A percentile compares a stretch with the other conserved stretches of the same genome.
These are phyloP conservation scores for Rhyacophila brunnea DNA, from an alignment of 1,140 invertebrate species.

Conservation along the genomic window DNA sequence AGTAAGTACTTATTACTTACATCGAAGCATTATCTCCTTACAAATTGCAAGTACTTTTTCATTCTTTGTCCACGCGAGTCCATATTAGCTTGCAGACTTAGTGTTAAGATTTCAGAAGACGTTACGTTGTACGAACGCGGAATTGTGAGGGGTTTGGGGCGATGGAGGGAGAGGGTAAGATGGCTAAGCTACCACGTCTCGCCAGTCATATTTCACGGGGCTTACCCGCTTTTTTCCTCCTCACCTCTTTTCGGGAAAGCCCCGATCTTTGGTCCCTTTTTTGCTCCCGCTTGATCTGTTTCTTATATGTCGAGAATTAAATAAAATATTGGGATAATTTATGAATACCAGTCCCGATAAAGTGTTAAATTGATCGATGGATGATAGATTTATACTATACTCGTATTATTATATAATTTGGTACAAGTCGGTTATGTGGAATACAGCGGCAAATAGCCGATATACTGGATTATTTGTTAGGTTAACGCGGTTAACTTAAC, in stretches of 20 bases:
- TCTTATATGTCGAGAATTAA: slow-evolving; percentile 13
- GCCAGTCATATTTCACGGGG: slow-evolving; percentile 33
- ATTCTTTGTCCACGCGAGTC: neutral
- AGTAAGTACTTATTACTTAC: too few relatives aligned
- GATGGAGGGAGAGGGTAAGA: neutral
- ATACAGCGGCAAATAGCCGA: too few relatives aligned
- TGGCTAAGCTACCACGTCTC: slow-evolving; percentile 31
- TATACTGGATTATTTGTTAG: too few relatives aligned
- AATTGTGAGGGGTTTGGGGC: neutral
- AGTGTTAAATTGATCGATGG: too few relatives aligned
- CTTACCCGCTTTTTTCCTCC: slow-evolving; percentile 22
- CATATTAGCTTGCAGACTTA: neutral
- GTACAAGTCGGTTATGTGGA: too few relatives aligned
- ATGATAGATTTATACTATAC: too few relatives aligned
- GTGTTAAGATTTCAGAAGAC: neutral
- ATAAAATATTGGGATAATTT: slow-evolving; percentile 12
- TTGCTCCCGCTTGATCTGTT: slow-evolving; percentile 22
- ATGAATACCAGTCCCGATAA: slow-evolving; percentile 5
- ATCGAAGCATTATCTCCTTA: neutral
- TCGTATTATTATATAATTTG: too few relatives aligned
- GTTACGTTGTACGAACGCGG: neutral
- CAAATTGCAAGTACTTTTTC: neutral
- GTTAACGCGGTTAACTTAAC: too few relatives aligned
- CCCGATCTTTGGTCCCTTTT: slow-evolving; percentile 17
- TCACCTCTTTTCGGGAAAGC: slow-evolving; percentile 12